Base-by-base conservation (phyloP, 2,113 vertebrate genomes). In the Alces alces region DNA sequence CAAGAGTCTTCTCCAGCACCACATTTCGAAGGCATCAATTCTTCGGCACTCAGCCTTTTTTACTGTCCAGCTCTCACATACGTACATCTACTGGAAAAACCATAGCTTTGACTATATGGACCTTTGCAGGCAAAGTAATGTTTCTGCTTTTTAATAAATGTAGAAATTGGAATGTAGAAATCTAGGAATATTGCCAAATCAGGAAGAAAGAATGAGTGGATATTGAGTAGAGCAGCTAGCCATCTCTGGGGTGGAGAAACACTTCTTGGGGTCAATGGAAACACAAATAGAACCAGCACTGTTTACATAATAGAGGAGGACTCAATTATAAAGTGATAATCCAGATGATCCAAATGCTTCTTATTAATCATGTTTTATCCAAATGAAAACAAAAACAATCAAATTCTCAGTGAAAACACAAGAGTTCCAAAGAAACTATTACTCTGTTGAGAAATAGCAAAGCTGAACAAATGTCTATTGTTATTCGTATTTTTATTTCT, bases 401-500 rank as follows among this genome's bases (percentile, higher is more conserved):
- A 85, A 89, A 36, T 80, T 58, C 25, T 92, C 57, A 60, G 57
- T 33, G 33, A 87, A 83, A 92, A 64, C 45, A 25, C 16, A 36
- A 43, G 94, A 16, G 3, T 5, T 92, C 58, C 36, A 70, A 86
- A 95, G 80, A 92, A 87, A 64, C 14, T 79, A 28, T 89, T 33
- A 70, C 52, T 90, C 58, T 58, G 50, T 28, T 54, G 89, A 92
- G 89, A 94, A 96, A 89, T 25, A 84, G 5, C 23, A 73, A 76
- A 19, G 17, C 5, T 30, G 57, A 86, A 92, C 58, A 80, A 92
- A 85, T n/a, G 39, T 36, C 54, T 28, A 23, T 9, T 73, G 61
- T 61, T 87, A 57, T 58, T 36, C 2, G 1, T 58, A 76, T 61
- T 94, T 98, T 95, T 90, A 92, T 91, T 92, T 96, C n/a, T 30